A percentile compares a stretch with the other conserved stretches of the same genome.
phyloP scores from a whole-genome alignment of 2,113 vertebrate genomes.

The Okapia johnstoni region DNA sequence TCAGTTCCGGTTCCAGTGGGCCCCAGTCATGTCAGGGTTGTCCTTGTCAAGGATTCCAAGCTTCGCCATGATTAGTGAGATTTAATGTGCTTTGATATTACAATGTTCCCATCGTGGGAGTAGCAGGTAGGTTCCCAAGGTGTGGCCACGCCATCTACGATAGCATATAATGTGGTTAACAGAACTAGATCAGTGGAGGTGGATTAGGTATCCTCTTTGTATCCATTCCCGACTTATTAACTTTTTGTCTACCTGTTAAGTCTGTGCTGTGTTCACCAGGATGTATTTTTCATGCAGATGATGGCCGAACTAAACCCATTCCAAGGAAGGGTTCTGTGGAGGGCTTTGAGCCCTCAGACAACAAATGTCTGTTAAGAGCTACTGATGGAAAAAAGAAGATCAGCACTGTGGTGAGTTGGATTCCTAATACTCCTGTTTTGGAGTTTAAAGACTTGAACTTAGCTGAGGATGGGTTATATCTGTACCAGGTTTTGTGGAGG shows the following conservation, averaged over 20 bases:
- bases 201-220: neutral
- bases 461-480: neutral
- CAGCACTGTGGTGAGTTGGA: constrained; percentile 93
- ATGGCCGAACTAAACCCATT: constrained; percentile 94
- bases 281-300: constrained; percentile 81
- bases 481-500: neutral
- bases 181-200: too few species aligned
- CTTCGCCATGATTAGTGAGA: neutral
- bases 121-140: neutral
- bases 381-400: constrained; percentile 98
- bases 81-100: neutral
- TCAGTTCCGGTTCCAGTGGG: neutral
- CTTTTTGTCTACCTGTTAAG: neutral
- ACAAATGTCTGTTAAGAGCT: constrained; percentile 97
- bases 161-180: neutral
- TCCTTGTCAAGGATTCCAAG: neutral
- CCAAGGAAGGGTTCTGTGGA: constrained; percentile 92
- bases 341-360: constrained; percentile 92
- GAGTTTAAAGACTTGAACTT: neutral
- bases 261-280: neutral
- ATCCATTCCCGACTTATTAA: accelerated
- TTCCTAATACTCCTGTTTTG: neutral
- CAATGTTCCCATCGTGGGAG: neutral
- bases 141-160: neutral
- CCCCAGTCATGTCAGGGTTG: neutral